Percentiles rank a stretch among this genome's conserved stretches.
phyloP scores from a whole-genome alignment of 2,797 vertebrate genomes.

The Picus viridis region DNA sequence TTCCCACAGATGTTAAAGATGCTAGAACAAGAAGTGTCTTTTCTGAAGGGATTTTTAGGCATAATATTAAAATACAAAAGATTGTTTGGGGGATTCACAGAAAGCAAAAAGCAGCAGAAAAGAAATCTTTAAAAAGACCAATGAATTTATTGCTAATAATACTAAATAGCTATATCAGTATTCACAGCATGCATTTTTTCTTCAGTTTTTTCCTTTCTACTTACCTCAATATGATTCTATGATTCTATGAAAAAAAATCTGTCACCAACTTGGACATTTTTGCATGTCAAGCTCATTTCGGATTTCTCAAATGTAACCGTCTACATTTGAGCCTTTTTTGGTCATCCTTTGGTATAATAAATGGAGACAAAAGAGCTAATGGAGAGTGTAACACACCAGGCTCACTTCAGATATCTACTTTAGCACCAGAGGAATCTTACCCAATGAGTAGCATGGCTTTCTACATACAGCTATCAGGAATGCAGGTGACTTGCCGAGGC shows the following conservation, averaged over 20 bases:
- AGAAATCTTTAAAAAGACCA: not conserved
- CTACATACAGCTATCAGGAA: not conserved
- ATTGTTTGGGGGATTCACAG: not conserved
- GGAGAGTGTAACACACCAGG: not conserved
- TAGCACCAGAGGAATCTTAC: not conserved
- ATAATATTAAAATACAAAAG: not conserved
- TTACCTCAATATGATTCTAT: not conserved
- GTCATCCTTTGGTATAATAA: not conserved
- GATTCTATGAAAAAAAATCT: not conserved
- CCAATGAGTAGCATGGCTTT: not conserved
- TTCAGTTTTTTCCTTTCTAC: not conserved
- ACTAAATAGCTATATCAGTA: not conserved
- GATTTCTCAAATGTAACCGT: not conserved
- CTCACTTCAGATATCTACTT: not conserved
- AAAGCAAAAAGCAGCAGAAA: not conserved
- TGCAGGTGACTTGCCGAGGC: not conserved
- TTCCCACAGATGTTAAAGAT: slow-evolving; percentile 35
- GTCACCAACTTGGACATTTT: not conserved
- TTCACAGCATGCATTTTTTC: not conserved
- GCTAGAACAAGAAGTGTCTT: not conserved
- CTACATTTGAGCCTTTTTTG: not conserved
- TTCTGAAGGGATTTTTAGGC: not conserved
- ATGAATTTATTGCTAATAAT: not conserved
- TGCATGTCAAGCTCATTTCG: not conserved
- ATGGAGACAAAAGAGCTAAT: not conserved